Percentiles rank a stretch among this genome's conserved stretches.
phyloP scores from a whole-genome alignment of 92 coral and sea anemone species.

The Porites lobata region DNA sequence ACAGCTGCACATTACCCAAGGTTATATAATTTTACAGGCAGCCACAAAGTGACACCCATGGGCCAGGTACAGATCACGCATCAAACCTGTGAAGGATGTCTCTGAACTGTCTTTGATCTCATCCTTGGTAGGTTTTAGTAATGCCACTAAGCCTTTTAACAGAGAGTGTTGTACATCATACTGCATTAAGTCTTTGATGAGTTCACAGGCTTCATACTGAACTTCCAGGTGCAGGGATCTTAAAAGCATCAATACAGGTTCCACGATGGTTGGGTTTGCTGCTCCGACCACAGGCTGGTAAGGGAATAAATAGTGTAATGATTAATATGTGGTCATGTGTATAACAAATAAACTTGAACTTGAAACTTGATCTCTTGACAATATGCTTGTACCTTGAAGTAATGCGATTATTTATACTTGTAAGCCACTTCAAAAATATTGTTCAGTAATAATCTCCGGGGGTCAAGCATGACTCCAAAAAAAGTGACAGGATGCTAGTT shows the following conservation, averaged over 20 bases:
- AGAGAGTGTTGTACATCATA: conserved; percentile 84
- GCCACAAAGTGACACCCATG: too few species aligned
- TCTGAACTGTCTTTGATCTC: conserved; percentile 92
- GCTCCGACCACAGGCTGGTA: conserved; percentile 93
- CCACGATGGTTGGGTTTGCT: conserved; percentile 93
- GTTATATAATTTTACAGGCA: too few species aligned
- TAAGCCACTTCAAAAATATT: too few species aligned
- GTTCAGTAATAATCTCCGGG: too few species aligned
- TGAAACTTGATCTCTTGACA: too few species aligned
- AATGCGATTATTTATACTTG: too few species aligned
- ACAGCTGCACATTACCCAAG: too few species aligned
- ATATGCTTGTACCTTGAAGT: too few species aligned
- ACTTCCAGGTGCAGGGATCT: conserved; percentile 97
- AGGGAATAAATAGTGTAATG: background rate
- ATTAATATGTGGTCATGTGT: too few species aligned
- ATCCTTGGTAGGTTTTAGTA: conserved; percentile 94
- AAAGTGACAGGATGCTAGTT: too few species aligned
- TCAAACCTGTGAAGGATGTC: conserved; percentile 69
- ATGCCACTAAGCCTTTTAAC: conserved; percentile 86
- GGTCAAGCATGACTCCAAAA: too few species aligned
- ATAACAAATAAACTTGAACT: background rate
- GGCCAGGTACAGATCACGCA: too few species aligned
- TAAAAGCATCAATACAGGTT: conserved; percentile 88
- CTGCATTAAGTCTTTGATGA: conserved; percentile 92
- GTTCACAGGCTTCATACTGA: conserved; percentile 97